Base-by-base conservation (phyloP, 2,797 vertebrate species). In the Danio jaintianensis region DNA sequence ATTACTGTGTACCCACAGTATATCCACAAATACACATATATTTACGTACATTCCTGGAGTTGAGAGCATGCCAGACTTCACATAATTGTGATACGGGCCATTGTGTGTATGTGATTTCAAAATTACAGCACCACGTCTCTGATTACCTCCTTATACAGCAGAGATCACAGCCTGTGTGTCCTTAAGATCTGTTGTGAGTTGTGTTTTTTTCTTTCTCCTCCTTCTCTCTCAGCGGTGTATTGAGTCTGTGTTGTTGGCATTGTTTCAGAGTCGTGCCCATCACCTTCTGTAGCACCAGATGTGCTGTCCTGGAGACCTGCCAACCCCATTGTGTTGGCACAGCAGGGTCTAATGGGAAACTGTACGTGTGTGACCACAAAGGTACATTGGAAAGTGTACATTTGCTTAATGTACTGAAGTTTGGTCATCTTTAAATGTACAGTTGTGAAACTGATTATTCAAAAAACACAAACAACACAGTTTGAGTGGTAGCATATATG, bases 231-330 rank as follows among this genome's bases (percentile, higher is more conserved):
- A 45, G 64, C 4, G 56, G 29, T 42, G 55, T 68, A 22, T 36
- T 72, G 63, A 78, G 47, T 78, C 77, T 80, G 66, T 70, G 47
- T 68, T 62, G 48, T 85, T 86, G 82, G 53, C 82, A 83, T 89
- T 82, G 81, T 86, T 86, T 81, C 85, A 83, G 82, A 76, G 86
- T 84, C 87, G 87, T 85, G 79, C 85, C 81, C 80, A 88, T 87
- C 89, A 91, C 88, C 87, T 87, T 90, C 87, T 89, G 86, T 82
- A 85, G 70, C 84, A 82, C 87, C 90, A 91, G 88, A 91, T 91
- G 90, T 90, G 85, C 84, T 82, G 63, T 78, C 56, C 82, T 89
- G 88, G 87, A 88, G 61, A 69, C 79, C 82, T 61, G 85, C 87
- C 86, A 89, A 81, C 73, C 83, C 72, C 72, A 82, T 82, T 86